A percentile compares a stretch with the other conserved stretches of the same genome.
Evolutionary conservation across 2,113 vertebrate species (phyloP).

Genomic region (Mixornis gularis): DNA sequence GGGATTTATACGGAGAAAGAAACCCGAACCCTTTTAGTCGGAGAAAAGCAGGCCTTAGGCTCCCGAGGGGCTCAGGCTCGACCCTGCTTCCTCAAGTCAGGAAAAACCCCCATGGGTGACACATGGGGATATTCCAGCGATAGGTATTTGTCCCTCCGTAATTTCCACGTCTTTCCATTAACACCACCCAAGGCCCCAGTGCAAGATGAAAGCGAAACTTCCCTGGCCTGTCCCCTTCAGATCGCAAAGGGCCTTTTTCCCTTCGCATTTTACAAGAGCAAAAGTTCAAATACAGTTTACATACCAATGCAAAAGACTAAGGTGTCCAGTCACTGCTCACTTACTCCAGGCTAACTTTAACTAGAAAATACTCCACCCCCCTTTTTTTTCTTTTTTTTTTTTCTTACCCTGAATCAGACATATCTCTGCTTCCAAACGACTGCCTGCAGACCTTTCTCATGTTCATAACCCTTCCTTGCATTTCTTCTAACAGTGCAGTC

Average conservation of each 20-base stretch:
- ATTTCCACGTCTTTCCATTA: neutral
- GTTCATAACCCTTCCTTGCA: neutral
- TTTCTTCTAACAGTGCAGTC: neutral
- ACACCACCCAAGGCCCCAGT: neutral
- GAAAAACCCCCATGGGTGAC: neutral
- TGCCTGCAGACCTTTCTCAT: neutral
- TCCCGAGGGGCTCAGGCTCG: neutral
- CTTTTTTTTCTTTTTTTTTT: too few relatives aligned
- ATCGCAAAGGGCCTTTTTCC: neutral
- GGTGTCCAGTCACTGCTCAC: neutral
- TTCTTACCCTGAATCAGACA: neutral
- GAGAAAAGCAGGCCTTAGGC: neutral
- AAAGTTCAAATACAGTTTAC: conserved; percentile 61
- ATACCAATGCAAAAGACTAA: neutral
- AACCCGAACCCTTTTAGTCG: neutral
- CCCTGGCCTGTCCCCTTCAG: neutral
- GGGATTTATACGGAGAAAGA: neutral
- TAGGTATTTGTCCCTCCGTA: neutral
- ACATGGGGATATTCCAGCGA: neutral
- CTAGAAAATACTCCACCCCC: neutral
- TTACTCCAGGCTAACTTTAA: neutral
- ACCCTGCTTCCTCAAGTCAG: neutral
- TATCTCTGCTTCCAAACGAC: neutral
- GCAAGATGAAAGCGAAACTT: conserved; percentile 48
- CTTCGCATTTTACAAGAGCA: conserved; percentile 6